phyloP scores from a whole-genome alignment of 2,113 vertebrate species.

The Hystrix cristata region DNA sequence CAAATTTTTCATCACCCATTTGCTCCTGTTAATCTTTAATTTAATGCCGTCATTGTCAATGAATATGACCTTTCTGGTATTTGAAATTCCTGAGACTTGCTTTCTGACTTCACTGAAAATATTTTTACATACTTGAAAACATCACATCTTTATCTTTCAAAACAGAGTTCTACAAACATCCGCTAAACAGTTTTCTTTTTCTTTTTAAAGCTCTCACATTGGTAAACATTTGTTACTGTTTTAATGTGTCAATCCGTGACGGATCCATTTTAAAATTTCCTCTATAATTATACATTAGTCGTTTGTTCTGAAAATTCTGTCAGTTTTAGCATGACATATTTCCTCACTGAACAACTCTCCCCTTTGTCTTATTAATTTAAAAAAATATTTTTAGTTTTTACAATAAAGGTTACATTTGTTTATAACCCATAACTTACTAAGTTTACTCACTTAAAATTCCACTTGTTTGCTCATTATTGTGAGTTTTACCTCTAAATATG shows the following conservation, averaged over 20 bases:
- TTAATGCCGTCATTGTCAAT: not conserved
- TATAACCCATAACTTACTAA: slow-evolving; percentile 71
- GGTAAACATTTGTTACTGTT: slow-evolving; percentile 67
- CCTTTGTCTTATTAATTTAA: slow-evolving; percentile 65
- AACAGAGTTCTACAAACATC: not conserved
- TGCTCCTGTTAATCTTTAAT: not conserved
- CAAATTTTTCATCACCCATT: not conserved
- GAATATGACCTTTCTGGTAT: not conserved
- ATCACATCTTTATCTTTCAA: slow-evolving; percentile 42
- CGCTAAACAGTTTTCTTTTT: slow-evolving; percentile 68
- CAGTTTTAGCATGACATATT: slow-evolving; percentile 54
- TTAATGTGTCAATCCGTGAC: slow-evolving; percentile 50
- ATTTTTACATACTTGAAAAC: slow-evolving; percentile 38
- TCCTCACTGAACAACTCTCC: slow-evolving; percentile 40
- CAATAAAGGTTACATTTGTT: slow-evolving; percentile 74
- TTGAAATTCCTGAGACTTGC: not conserved
- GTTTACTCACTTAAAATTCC: slow-evolving; percentile 27
- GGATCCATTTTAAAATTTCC: slow-evolving; percentile 61
- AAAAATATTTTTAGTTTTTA: slow-evolving; percentile 68
- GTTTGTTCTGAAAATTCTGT: slow-evolving; percentile 72
- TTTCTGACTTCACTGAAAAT: slow-evolving; percentile 41
- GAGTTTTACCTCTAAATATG: slow-evolving; percentile 11
- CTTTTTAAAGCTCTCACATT: slow-evolving; percentile 24
- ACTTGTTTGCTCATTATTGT: slow-evolving; percentile 33
- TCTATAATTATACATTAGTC: slow-evolving; percentile 74